phyloP scores from a whole-genome alignment of 1,140 invertebrate species.

The Eriocheir sinensis region DNA sequence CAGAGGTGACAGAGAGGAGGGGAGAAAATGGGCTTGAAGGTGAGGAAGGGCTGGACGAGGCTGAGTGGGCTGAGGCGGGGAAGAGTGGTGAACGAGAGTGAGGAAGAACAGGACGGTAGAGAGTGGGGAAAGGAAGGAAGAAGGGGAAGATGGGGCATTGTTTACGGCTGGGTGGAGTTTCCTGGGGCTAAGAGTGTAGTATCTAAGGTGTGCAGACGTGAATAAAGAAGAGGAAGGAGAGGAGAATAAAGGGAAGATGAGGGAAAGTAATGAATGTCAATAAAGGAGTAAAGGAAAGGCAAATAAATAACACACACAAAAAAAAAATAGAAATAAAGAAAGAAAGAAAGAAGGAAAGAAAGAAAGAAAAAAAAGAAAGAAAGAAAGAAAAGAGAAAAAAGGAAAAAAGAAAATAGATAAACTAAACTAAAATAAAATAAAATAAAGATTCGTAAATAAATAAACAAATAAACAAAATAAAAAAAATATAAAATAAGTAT shows the following conservation, averaged over 20 bases:
- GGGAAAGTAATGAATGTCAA: neutral
- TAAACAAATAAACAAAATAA: no score
- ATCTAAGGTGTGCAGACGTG: no score
- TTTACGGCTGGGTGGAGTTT: no score
- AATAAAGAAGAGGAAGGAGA: neutral
- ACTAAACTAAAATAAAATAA: no score
- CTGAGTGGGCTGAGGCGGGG: neutral
- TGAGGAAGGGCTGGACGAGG: neutral
- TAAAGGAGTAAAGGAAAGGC: neutral
- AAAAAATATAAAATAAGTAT: no score
- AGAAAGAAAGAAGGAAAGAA: neutral
- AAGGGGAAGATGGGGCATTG: neutral
- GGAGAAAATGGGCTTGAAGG: neutral
- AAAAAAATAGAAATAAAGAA: neutral
- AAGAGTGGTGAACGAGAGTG: neutral
- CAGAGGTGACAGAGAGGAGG: neutral
- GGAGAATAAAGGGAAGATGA: neutral
- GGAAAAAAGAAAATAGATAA: no score
- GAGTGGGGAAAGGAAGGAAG: neutral
- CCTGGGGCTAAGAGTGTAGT: no score
- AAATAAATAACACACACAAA: neutral
- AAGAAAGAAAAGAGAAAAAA: no score
- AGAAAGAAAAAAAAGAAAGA: neutral
- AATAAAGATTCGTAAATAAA: no score
- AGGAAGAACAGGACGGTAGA: neutral